Evolutionary conservation across 1,140 invertebrate species (phyloP).

Genomic region (Calephelis virginiensis): DNA sequence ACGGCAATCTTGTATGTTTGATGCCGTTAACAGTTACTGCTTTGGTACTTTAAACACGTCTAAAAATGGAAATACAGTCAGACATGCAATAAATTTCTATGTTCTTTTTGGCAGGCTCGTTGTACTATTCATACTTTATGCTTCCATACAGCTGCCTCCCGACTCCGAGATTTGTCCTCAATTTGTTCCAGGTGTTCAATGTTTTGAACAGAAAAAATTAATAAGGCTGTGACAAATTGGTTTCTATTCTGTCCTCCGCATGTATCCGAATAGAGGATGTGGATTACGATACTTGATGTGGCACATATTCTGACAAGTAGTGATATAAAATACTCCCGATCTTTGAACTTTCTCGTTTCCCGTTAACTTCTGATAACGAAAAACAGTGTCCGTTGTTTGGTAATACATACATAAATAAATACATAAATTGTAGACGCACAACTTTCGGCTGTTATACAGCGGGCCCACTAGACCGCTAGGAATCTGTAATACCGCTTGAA

Average conservation of each 20-base stretch:
- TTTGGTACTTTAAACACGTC: too few relatives aligned
- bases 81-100: too few relatives aligned
- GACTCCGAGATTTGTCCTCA: conserved; percentile 4
- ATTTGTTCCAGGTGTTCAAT: conserved; percentile 20
- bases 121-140: too few relatives aligned
- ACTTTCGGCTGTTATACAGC: conserved; percentile 25
- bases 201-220: conserved; percentile 22
- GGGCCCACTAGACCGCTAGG: conserved; percentile 18
- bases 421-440: conserved; percentile 22
- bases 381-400: conserved; percentile 10
- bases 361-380: conserved; percentile 23
- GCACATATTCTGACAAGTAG: conserved; percentile 10
- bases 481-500: conserved; percentile 28
- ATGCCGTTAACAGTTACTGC: too few relatives aligned
- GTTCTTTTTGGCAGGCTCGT: too few relatives aligned
- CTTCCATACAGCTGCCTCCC: too few relatives aligned
- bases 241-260: not conserved
- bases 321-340: conserved; percentile 26
- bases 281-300: too few relatives aligned
- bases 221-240: conserved; percentile 5
- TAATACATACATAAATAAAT: conserved; percentile 89
- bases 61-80: too few relatives aligned
- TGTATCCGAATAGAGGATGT: too few relatives aligned
- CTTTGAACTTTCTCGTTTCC: conserved; percentile 26
- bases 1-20: too few relatives aligned